Evolutionary conservation across 2,797 vertebrate genomes (phyloP), one percentile per base, ranked within the genome.

Genomic region (Bucorvus abyssinicus): DNA sequence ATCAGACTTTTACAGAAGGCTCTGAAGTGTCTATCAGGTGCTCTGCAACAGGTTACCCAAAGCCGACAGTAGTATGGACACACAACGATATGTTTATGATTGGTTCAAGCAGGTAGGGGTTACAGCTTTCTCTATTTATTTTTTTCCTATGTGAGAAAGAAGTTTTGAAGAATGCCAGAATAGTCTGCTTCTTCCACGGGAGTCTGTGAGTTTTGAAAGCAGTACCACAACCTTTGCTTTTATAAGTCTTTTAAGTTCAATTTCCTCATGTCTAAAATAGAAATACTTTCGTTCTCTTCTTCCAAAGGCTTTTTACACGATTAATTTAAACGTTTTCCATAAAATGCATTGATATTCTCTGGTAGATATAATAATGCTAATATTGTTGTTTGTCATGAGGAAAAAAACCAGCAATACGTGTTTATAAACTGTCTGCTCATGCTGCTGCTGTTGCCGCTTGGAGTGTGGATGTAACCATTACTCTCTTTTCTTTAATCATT

Each of bases 21-120:
- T 98, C 98, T 53, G 98, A 99, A 85, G 98, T 99, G 44, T 98
- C 98, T 93, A 98, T 99, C 94, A 98, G 97, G 73, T 99, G 99
- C 89, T 98, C 98, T 10, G 98, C 98, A 88, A 98, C 97, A 2
- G 99, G 99, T 68, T 98, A 98, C 94, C 99, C 99, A 26, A 96
- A 97, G 52, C 99, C 99, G 4, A 98, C 97, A 14, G 86, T 99
- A 12, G 95, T 98, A 55, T 99, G 99, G 99, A 99, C 98, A 4
- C 95, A 99, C 97, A 99, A 99, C 1, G 99, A 98, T 90, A 98
- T 98, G 97, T 99, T 99, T 96, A 97, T 99, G 45, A 83, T 97
- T 95, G 98, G 98, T 55, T 99, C 99, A 68, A 99, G 97, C 98
- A 99, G 99, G 99, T 99, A 79, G 29, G 77, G 42, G 67, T 95